Conservation (phyloP, 2,888 invertebrate species). For the Plusia festucae region DNA sequence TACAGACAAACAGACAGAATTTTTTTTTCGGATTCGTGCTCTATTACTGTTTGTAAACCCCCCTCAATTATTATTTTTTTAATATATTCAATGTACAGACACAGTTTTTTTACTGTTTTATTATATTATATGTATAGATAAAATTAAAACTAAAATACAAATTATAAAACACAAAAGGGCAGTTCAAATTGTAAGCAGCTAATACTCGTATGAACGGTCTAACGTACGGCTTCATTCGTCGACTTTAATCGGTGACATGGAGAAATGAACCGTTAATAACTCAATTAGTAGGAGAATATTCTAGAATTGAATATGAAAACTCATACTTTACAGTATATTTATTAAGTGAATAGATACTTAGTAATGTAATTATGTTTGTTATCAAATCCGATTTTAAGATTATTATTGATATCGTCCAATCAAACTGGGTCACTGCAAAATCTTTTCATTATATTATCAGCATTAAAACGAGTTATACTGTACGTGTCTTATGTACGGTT, state of each 20-base stretch:
- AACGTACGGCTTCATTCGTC: slow-evolving; percentile 23
- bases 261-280: slow-evolving; percentile 30
- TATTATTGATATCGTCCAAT: slow-evolving; percentile 24
- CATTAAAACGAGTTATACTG: slow-evolving; percentile 3
- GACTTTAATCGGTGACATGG: slow-evolving; percentile 36
- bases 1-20: too few species aligned
- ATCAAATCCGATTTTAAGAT: slow-evolving; percentile 3
- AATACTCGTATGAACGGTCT: background rate
- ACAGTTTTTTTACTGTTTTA: too few species aligned
- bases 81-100: too few species aligned
- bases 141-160: too few species aligned
- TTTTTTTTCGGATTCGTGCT: too few species aligned
- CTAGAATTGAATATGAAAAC: background rate
- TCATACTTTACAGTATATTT: background rate
- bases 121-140: too few species aligned
- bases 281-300: slow-evolving; percentile 28
- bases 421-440: slow-evolving; percentile 36
- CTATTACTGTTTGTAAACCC: too few species aligned
- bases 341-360: too few species aligned
- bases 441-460: slow-evolving; percentile 21
- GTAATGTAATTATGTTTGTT: background rate
- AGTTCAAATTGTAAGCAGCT: background rate
- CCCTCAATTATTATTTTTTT: too few species aligned
- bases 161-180: too few species aligned
- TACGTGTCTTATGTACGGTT: too few species aligned